A percentile compares a stretch with the other conserved stretches of the same genome.
phyloP scores from a whole-genome alignment of 2,113 vertebrate species.

The Microtus richardsoni region DNA sequence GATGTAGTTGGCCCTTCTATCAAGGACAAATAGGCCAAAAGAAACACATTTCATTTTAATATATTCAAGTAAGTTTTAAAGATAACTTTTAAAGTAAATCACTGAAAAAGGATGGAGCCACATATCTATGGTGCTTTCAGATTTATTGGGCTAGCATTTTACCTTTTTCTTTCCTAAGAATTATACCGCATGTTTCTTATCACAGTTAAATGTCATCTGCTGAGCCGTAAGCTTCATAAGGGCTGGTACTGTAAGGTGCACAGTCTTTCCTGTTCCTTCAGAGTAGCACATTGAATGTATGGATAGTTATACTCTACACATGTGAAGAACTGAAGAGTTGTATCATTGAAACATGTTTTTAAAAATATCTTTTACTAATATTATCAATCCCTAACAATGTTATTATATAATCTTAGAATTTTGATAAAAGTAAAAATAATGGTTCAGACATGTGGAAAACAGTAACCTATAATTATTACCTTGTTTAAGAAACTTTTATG shows the following conservation, averaged over 20 bases:
- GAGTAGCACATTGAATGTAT: neutral
- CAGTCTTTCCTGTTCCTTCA: constrained; percentile 5
- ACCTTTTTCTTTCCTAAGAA: constrained; percentile 29
- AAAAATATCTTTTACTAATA: constrained; percentile 22
- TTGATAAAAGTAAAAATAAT: constrained; percentile 62
- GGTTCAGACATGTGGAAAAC: constrained; percentile 11
- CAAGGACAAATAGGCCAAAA: constrained; percentile 22
- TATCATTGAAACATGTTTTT: neutral
- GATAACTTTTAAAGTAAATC: constrained; percentile 52
- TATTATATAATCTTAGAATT: constrained; percentile 61
- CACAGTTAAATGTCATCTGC: neutral
- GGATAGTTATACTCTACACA: neutral
- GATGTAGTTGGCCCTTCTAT: constrained; percentile 51
- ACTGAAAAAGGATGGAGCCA: constrained; percentile 27
- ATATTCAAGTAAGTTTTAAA: constrained; percentile 39
- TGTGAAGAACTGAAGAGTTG: constrained; percentile 36
- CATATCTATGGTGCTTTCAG: neutral
- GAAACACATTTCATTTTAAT: constrained; percentile 39
- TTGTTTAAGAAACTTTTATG: constrained; percentile 57
- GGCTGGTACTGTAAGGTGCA: neutral
- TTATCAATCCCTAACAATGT: constrained; percentile 29
- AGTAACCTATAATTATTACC: constrained; percentile 13
- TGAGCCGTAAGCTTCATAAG: constrained; percentile 41
- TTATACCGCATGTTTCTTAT: neutral
- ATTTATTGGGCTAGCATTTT: neutral